Percentiles rank a stretch among this genome's conserved stretches.
Evolutionary conservation across 1,140 invertebrate species (phyloP).

Genomic region (Himalopsyche phryganea): DNA sequence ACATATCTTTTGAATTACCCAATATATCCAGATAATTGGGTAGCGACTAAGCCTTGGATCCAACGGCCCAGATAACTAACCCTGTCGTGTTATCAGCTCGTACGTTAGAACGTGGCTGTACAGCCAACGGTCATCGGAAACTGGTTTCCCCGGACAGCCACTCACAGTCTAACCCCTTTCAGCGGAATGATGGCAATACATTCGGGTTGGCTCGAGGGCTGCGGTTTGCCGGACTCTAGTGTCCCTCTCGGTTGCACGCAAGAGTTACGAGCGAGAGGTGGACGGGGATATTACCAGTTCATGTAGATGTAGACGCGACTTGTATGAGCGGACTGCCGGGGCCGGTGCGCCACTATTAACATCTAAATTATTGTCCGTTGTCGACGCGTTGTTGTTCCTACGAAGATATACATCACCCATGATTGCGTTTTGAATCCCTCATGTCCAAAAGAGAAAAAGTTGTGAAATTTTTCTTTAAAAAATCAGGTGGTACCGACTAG

Average conservation of each 20-base stretch:
- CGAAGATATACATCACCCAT: slow-evolving; percentile 5
- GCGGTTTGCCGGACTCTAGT: background rate
- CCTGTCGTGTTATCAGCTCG: slow-evolving; percentile 15
- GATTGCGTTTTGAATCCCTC: too few relatives aligned
- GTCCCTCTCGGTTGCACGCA: background rate
- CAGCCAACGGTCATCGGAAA: slow-evolving; percentile 1
- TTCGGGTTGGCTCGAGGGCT: slow-evolving; percentile 1
- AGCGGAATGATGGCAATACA: background rate
- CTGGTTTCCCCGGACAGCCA: slow-evolving; percentile 6
- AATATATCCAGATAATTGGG: slow-evolving; percentile 32
- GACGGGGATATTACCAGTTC: background rate
- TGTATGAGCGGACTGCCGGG: slow-evolving; percentile 1
- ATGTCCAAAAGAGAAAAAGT: too few relatives aligned
- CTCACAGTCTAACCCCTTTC: slow-evolving; percentile 18
- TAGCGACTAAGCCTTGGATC: slow-evolving; percentile 24
- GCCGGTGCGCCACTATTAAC: slow-evolving; percentile 2
- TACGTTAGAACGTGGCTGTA: slow-evolving; percentile 9
- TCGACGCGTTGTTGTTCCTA: slow-evolving; percentile 5
- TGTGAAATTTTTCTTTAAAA: too few relatives aligned
- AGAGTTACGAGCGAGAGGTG: background rate
- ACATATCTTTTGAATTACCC: slow-evolving; percentile 25
- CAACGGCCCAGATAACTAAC: slow-evolving; percentile 25
- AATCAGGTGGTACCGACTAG: too few relatives aligned
- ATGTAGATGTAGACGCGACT: too few relatives aligned
- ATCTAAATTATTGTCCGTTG: slow-evolving; percentile 4